These are phyloP conservation scores for Laspeyria flexula DNA, from an alignment of 2,888 invertebrate genomes.

Conservation along the genomic window DNA sequence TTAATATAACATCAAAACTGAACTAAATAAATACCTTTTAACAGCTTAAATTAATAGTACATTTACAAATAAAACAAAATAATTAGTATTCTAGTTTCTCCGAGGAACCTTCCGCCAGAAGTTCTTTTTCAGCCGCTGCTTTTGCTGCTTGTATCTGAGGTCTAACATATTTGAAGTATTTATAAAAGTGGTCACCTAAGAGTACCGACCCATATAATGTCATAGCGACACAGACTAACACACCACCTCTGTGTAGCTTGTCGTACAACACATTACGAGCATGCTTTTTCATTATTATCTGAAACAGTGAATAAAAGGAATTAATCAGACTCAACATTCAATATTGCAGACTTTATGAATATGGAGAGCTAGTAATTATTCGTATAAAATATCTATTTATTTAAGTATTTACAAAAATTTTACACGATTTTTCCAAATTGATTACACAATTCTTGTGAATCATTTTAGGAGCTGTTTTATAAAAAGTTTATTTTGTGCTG, in stretches of 20 bases:
- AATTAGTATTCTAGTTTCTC: constrained; percentile 61
- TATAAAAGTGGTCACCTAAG: constrained; percentile 70
- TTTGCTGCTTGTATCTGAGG: constrained; percentile 73
- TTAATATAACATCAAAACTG: constrained; percentile 45
- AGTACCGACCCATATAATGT: constrained; percentile 67
- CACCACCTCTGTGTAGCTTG: constrained; percentile 78
- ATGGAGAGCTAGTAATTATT: too few species aligned
- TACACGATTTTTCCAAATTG: too few species aligned
- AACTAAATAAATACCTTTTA: constrained; percentile 35
- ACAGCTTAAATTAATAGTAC: constrained; percentile 45
- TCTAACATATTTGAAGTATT: constrained; percentile 74
- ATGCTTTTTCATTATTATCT: constrained; percentile 75
- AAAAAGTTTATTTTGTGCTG: too few species aligned
- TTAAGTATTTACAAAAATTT: too few species aligned
- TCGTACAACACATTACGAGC: constrained; percentile 74
- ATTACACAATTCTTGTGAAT: too few species aligned
- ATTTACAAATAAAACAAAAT: constrained; percentile 14
- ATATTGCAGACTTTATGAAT: too few species aligned
- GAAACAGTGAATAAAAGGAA: constrained; percentile 29
- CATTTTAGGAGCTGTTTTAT: too few species aligned
- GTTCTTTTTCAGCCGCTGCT: constrained; percentile 71
- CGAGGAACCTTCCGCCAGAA: constrained; percentile 80
- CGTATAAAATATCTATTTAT: too few species aligned
- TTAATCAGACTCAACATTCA: too few species aligned
- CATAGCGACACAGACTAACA: constrained; percentile 75